Conservation (phyloP, 30 jellyfish, hydroid and myxozoan species). For the Nemopilema nomurai region DNA sequence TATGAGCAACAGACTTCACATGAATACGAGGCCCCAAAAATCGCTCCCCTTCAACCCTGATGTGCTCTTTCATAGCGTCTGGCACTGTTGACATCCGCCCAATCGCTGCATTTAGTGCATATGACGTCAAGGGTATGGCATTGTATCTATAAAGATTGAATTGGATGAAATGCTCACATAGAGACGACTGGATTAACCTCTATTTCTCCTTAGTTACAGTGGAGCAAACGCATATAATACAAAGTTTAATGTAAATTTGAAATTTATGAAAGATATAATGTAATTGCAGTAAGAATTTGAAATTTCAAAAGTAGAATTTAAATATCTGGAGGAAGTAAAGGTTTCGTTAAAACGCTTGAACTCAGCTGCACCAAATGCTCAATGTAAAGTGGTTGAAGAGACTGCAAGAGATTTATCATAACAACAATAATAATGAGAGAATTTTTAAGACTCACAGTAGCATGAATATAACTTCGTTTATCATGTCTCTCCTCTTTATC, state of each 20-base stretch:
- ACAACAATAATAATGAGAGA: background rate
- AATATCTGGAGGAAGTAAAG: too few species aligned
- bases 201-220: too few species aligned
- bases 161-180: too few species aligned
- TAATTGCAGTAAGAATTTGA: too few species aligned
- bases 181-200: too few species aligned
- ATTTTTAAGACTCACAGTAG: background rate
- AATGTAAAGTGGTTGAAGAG: background rate
- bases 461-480: constrained; percentile 14
- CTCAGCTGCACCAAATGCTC: too few species aligned
- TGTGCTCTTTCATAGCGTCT: background rate
- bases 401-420: background rate
- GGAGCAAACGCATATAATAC: too few species aligned
- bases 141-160: constrained; percentile 7
- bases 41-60: background rate
- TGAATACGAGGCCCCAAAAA: background rate
- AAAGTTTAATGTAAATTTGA: too few species aligned
- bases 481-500: constrained; percentile 1
- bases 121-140: constrained; percentile 11
- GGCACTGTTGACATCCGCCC: background rate
- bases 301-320: too few species aligned
- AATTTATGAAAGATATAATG: too few species aligned
- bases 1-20: background rate
- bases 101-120: constrained; percentile 23
- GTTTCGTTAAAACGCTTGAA: too few species aligned